These are phyloP conservation scores for Drosophila melanica DNA, from an alignment of 1,140 invertebrate species.

Conservation along the genomic window DNA sequence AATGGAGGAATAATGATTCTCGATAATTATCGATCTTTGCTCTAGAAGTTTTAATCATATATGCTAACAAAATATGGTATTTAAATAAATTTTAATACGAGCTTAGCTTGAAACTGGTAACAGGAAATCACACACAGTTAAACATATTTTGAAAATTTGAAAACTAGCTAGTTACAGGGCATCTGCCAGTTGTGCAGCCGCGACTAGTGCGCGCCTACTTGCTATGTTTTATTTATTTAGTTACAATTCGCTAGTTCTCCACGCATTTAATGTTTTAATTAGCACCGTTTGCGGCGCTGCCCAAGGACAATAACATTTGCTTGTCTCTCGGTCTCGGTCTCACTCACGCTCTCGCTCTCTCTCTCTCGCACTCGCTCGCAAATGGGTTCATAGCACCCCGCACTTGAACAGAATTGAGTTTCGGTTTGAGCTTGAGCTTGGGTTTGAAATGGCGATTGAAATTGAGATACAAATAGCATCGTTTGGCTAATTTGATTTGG, in stretches of 20 bases:
- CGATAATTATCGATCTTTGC: no score
- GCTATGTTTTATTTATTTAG: slow-evolving; percentile 23
- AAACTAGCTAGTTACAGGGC: no score
- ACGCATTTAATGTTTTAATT: slow-evolving; percentile 83
- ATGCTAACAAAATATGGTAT: no score
- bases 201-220: not conserved
- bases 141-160: no score
- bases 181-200: no score
- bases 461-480: slow-evolving; percentile 46
- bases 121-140: no score
- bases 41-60: no score
- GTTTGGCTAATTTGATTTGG: slow-evolving; percentile 54
- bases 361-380: no score
- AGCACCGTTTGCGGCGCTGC: slow-evolving; percentile 51
- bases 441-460: slow-evolving; percentile 30
- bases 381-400: slow-evolving; percentile 59
- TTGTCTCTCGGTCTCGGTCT: slow-evolving; percentile 20
- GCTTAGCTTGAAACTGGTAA: no score
- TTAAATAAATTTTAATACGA: no score
- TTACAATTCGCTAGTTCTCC: slow-evolving; percentile 46
- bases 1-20: no score
- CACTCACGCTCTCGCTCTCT: no score
- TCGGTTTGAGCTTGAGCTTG: slow-evolving; percentile 6
- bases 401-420: slow-evolving; percentile 40
- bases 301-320: slow-evolving; percentile 58